phyloP scores from a whole-genome alignment of 2,888 invertebrate genomes.

The Sialis lutaria region DNA sequence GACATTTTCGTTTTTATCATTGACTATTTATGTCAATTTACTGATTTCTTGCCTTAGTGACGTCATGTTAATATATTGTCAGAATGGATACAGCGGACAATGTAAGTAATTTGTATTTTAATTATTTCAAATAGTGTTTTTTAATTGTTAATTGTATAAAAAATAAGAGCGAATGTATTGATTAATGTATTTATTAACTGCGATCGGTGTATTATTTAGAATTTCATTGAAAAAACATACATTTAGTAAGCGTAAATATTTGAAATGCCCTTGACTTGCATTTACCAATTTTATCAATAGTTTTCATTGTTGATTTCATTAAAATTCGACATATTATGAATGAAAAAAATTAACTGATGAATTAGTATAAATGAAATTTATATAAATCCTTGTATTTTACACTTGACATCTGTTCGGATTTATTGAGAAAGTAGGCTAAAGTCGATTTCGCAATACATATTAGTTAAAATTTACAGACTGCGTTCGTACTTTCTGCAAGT shows the following conservation, averaged over 20 bases:
- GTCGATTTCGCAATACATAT: slow-evolving; percentile 4
- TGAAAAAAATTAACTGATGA: not conserved
- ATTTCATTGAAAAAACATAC: slow-evolving; percentile 3
- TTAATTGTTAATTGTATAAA: no score
- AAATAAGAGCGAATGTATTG: not conserved
- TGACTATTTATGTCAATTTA: not conserved
- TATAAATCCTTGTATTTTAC: not conserved
- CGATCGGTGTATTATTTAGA: not conserved
- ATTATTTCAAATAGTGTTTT: not conserved
- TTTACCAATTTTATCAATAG: not conserved
- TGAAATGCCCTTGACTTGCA: slow-evolving; percentile 1
- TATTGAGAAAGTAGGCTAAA: slow-evolving; percentile 15
- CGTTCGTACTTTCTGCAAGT: no score
- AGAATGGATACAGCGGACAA: slow-evolving; percentile 3
- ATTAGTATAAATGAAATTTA: not conserved
- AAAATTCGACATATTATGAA: no score
- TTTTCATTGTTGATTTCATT: no score
- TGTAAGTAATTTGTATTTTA: slow-evolving; percentile 5
- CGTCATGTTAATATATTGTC: slow-evolving; percentile 4
- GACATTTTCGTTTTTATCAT: not conserved
- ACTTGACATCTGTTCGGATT: slow-evolving; percentile 1
- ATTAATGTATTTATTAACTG: not conserved
- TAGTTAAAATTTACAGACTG: no score
- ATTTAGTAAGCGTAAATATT: slow-evolving; percentile 1
- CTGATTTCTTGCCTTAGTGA: not conserved